Evolutionary conservation across 2,113 vertebrate species (phyloP), one percentile per base, ranked within the genome.

Genomic region (pig (Sus scrofa)): DNA sequence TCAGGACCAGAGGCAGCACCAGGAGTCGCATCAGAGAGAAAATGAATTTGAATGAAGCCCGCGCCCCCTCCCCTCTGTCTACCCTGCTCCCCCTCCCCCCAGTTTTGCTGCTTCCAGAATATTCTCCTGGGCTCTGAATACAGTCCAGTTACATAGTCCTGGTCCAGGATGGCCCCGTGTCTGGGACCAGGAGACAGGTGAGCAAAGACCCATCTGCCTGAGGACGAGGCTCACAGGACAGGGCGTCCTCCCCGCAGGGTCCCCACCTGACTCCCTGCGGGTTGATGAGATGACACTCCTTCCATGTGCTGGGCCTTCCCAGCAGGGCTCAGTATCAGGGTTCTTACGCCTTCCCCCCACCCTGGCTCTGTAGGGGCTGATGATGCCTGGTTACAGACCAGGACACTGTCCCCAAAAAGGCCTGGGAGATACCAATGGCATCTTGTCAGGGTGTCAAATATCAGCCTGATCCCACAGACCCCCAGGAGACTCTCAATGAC

Each of bases 201-300:
- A 6, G 19, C 30, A 78, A 30, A 32, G 52, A 26, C 63, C 20
- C n/a, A 7, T 56, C 10, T 78, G 16, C 94, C 15, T 9, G 22
- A n/a, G n/a, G 19, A 7, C 58, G 37, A 67, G 39, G 18, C 26
- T 67, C 71, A n/a, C 0, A 16, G 77, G n/a, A 16, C 0, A 8
- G 32, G 32, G 54, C 0, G 2, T 75, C 26, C 18, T 26, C 9
- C 73, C 18, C 56, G 9, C 16, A 37, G 44, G 26, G 6, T n/a
- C n/a, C 1, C 0, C 11, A 0, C 2, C 2, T 0, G 18, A n/a
- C 16, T 65, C 50, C 27, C 8, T 19, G 14, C 62, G 34, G 30
- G 15, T 24, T 77, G 54, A 86, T 0, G 0, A 30, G 6, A 4
- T 24, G 18, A 34, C 50, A 65, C 15, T 39, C 12, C 56, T 27